Evolutionary conservation across 2,113 vertebrate species (phyloP).

Genomic region (Catharus bicknelli): DNA sequence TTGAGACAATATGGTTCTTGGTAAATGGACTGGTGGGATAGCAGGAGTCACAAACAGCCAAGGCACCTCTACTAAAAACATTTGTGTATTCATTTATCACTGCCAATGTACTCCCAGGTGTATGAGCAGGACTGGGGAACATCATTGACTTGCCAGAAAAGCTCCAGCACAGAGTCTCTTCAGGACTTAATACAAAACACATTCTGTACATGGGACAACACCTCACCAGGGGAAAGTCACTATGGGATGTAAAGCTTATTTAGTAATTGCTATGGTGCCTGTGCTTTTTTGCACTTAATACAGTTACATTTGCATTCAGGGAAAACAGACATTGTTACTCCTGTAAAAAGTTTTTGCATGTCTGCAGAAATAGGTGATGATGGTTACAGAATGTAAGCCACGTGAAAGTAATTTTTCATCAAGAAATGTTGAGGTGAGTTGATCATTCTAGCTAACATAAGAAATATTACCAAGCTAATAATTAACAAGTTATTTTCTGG

Average conservation of each 20-base stretch:
- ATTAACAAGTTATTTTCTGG: neutral
- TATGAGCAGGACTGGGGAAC: neutral
- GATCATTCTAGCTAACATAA: neutral
- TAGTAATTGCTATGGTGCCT: neutral
- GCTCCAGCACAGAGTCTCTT: neutral
- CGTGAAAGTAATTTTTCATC: neutral
- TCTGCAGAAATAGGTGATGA: neutral
- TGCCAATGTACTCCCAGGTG: neutral
- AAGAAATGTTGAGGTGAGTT: neutral
- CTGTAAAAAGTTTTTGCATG: neutral
- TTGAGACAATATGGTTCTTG: constrained; percentile 4
- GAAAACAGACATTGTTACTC: neutral
- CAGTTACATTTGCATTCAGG: neutral
- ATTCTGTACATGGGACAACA: neutral
- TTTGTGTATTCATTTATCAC: neutral
- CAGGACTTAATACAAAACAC: neutral
- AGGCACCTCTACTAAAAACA: neutral
- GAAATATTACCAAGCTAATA: neutral
- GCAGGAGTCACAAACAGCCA: neutral
- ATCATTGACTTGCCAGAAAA: neutral
- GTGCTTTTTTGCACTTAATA: neutral
- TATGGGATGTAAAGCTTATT: neutral
- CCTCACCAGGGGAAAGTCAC: neutral
- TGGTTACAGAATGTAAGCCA: neutral
- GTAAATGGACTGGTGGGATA: neutral